Evolutionary conservation across 2,888 invertebrate genomes (phyloP), one percentile per base, ranked within the genome.

Genomic region (Dynastes maya): DNA sequence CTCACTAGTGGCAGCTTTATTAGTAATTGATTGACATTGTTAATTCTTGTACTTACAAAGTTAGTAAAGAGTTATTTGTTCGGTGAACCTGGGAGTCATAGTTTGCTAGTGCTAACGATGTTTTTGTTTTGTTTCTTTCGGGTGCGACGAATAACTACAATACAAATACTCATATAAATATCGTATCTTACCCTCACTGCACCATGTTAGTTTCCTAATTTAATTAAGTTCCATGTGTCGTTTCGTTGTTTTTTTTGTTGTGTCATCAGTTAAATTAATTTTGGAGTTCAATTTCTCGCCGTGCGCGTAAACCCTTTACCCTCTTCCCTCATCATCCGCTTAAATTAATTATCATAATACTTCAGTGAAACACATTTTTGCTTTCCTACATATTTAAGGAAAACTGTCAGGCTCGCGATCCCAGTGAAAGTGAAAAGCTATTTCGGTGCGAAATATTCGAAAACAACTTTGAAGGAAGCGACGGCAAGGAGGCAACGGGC

Each of bases 261-360:
- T 74, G n/a, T 61, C 22, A 16, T 45, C 45, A 61, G 61, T 13
- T 74, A 74, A 74, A 74, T 74, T 74, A 74, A 61, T 74, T 49
- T 61, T 49, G 45, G 45, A 22, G 61, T 63, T 40, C 61, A 40
- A 74, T 61, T 61, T 74, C 16, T 9, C 29, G 27, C 37, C 40
- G 22, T 40, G 40, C 22, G 45, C 37, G 63, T 45, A 49, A 74
- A 74, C 61, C 72, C 5, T 13, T 22, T 45, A 40, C 22, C 45
- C 27, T 11, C 27, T 13, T n/a, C 29, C 27, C 5, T 27, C 61
- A 55, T 61, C n/a, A 27, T n/a, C 61, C 32, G 72, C 61, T 61
- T 74, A 74, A 74, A 74, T 74, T 74, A 74, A 74, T 74, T 74
- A 63, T 74, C 45, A 74, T 74, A 74, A 61, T 74, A 63, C 72